Conservation (phyloP, 2,797 vertebrate species). For the Sylvilagus floridanus region DNA sequence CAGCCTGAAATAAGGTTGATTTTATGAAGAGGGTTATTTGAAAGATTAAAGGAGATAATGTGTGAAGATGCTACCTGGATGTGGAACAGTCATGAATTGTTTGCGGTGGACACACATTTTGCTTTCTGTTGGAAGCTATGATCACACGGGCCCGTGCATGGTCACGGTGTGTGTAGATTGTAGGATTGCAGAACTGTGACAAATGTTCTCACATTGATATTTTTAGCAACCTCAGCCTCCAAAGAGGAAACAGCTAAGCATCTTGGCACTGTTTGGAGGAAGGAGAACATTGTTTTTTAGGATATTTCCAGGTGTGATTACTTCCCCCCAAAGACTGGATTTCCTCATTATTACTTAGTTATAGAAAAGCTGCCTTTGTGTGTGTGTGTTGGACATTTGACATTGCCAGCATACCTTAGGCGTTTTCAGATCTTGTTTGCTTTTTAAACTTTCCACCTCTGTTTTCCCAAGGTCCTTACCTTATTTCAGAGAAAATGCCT, state of each 20-base stretch:
- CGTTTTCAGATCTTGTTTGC: not conserved
- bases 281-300: constrained; percentile 33
- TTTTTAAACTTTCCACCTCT: constrained; percentile 4
- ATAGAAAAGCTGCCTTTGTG: not conserved
- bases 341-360: constrained; percentile 42
- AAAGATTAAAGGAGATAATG: constrained; percentile 10
- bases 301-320: not conserved
- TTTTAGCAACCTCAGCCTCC: constrained; percentile 41
- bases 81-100: not conserved
- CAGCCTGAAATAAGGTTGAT: not conserved
- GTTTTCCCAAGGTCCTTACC: not conserved
- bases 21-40: not conserved
- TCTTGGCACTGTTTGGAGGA: not conserved
- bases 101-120: not conserved
- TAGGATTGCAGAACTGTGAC: not conserved
- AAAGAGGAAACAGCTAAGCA: constrained; percentile 13
- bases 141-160: not conserved
- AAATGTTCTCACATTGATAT: constrained; percentile 45
- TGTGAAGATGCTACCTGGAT: not conserved
- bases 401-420: constrained; percentile 21
- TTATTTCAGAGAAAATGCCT: constrained; percentile 43
- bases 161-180: not conserved
- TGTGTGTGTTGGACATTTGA: constrained; percentile 33
- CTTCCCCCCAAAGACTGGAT: not conserved
- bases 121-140: not conserved